Percentiles rank a stretch among this genome's conserved stretches.
Conservation (phyloP, 2,797 vertebrate species). For the Oreochromis mossambicus region DNA sequence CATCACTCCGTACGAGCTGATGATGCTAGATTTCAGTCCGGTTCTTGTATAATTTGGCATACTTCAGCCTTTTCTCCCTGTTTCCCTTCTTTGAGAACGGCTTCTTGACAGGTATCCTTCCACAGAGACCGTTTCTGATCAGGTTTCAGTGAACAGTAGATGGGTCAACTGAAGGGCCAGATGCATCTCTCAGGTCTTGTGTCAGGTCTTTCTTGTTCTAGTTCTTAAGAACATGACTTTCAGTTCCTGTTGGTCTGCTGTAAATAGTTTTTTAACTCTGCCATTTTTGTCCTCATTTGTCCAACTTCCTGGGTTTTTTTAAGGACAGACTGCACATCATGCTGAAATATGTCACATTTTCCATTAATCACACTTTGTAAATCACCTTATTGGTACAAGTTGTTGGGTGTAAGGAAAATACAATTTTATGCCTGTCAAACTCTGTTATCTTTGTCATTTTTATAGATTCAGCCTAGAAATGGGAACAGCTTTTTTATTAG, state of each 20-base stretch:
- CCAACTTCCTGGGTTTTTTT: rapidly evolving
- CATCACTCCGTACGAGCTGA: rapidly evolving
- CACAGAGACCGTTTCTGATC: neutral
- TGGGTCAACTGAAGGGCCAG: neutral
- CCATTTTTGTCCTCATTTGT: neutral
- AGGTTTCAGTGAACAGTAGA: neutral
- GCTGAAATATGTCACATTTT: neutral
- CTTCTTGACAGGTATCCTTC: neutral
- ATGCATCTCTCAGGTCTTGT: neutral
- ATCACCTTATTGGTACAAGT: neutral
- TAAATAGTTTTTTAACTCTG: neutral
- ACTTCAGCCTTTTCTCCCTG: neutral
- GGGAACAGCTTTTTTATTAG: no score
- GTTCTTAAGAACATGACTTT: neutral
- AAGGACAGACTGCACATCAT: neutral
- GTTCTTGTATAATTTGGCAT: neutral
- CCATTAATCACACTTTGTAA: neutral
- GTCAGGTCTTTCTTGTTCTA: neutral
- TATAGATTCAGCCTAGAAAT: no score
- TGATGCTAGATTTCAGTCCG: neutral
- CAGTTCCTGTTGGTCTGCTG: neutral
- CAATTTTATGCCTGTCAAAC: neutral
- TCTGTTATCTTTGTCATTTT: no score
- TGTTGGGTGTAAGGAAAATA: neutral
- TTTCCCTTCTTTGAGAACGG: neutral